Evolutionary conservation across 2,888 invertebrate genomes (phyloP).

Genomic region (Lacanobia oleracea): DNA sequence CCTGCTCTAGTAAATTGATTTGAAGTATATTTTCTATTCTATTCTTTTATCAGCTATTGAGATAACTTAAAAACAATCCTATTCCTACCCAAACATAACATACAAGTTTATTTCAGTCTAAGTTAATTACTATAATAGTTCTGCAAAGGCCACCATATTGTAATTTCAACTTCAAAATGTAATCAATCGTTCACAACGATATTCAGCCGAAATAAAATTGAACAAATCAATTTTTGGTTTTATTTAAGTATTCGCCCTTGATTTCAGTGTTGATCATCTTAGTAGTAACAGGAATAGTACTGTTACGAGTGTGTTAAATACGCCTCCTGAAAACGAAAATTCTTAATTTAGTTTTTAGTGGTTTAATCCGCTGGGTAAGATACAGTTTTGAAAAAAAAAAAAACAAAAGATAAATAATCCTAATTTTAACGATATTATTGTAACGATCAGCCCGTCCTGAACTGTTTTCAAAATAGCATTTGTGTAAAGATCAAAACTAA

Average conservation of each 20-base stretch:
- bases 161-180: constrained; percentile 50
- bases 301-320: neutral
- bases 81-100: neutral
- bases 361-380: no score
- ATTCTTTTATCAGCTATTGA: no score
- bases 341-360: neutral
- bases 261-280: constrained; percentile 35
- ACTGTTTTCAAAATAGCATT: no score
- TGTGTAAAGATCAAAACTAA: no score
- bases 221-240: constrained; percentile 73
- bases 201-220: constrained; percentile 78
- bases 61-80: no score
- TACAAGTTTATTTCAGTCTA: neutral
- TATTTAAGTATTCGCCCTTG: constrained; percentile 70
- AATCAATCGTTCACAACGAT: constrained; percentile 76
- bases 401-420: no score
- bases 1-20: no score
- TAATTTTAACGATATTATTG: no score
- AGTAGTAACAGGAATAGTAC: constrained; percentile 34
- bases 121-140: neutral
- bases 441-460: no score
- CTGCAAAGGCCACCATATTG: constrained; percentile 11
- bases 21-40: no score
- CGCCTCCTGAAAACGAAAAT: constrained; percentile 39
- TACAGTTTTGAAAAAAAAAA: no score